A percentile compares a stretch with the other conserved stretches of the same genome.
Conservation (phyloP, 2,888 invertebrate genomes). For the Crematogaster levior region DNA sequence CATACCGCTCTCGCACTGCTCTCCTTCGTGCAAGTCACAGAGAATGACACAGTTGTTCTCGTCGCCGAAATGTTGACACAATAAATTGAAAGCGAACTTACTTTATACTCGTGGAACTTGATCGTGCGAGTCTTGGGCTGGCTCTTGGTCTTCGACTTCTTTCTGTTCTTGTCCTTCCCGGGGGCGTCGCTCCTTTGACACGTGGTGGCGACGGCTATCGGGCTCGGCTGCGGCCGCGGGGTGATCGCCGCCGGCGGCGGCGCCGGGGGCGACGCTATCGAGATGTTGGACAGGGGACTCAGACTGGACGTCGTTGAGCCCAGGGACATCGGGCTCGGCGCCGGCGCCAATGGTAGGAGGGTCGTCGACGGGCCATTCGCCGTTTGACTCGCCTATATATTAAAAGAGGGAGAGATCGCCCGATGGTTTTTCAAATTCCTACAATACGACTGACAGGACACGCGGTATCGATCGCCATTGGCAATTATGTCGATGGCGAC, state of each 20-base stretch:
- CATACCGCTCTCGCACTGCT: constrained; percentile 3
- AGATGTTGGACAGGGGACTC: constrained; percentile 88
- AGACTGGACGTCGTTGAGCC: constrained; percentile 90
- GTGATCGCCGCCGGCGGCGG: constrained; percentile 87
- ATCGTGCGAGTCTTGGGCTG: constrained; percentile 94
- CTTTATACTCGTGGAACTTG: constrained; percentile 98
- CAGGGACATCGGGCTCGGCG: constrained; percentile 86
- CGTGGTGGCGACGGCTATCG: constrained; percentile 84
- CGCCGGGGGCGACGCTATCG: constrained; percentile 89
- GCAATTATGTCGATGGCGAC: constrained; percentile 9
- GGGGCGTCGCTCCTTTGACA: constrained; percentile 88
- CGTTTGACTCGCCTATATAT: constrained; percentile 81
- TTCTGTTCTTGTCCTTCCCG: constrained; percentile 91
- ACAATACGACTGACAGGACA: not conserved
- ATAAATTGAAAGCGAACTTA: constrained; percentile 71
- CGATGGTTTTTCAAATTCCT: constrained; percentile 37
- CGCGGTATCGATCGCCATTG: not conserved
- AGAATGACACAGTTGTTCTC: constrained; percentile 50
- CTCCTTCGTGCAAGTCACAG: constrained; percentile 46
- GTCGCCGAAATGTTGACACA: constrained; percentile 46
- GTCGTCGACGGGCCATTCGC: constrained; percentile 80
- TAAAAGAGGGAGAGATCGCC: constrained; percentile 55
- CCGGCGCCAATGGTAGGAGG: constrained; percentile 87
- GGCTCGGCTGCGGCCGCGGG: constrained; percentile 85
- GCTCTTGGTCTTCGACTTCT: constrained; percentile 93